Conservation (phyloP, 2,888 invertebrate genomes). For the Halocaridina rubra region DNA sequence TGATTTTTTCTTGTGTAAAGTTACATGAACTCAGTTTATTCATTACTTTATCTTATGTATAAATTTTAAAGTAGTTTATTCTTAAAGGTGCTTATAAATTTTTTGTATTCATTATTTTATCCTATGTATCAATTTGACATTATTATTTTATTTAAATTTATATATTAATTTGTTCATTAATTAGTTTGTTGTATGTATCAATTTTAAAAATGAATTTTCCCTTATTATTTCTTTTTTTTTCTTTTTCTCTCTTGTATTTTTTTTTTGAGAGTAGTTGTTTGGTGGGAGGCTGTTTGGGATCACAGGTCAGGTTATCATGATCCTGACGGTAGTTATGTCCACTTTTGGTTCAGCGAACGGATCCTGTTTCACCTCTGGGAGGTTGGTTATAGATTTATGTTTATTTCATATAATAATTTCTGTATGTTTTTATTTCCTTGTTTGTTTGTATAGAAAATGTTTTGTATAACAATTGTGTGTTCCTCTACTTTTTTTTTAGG, state of each 20-base stretch:
- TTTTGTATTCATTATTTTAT: not conserved
- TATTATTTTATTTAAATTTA: not conserved
- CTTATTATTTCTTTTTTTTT: not conserved
- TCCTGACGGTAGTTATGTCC: slow-evolving; percentile 75
- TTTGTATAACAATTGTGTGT: too few relatives aligned
- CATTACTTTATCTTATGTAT: too few relatives aligned
- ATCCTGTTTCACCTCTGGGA: slow-evolving; percentile 68
- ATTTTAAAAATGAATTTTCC: not conserved
- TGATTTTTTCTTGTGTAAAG: too few relatives aligned
- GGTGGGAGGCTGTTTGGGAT: slow-evolving; percentile 11
- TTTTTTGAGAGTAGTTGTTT: slow-evolving; percentile 18
- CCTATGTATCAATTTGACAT: not conserved
- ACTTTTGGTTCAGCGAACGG: slow-evolving; percentile 67
- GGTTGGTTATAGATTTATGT: slow-evolving; percentile 73
- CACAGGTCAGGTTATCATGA: slow-evolving; percentile 75
- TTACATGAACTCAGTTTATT: too few relatives aligned
- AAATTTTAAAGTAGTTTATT: too few relatives aligned
- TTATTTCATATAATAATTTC: too few relatives aligned
- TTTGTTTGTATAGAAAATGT: too few relatives aligned
- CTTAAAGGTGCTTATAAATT: too few relatives aligned
- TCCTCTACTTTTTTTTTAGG: too few relatives aligned
- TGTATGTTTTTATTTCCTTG: too few relatives aligned
- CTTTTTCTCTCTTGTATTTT: not conserved
- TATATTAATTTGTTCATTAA: not conserved
- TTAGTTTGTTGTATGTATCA: not conserved